Evolutionary conservation across 2,113 vertebrate genomes (phyloP), one percentile per base, ranked within the genome.

Genomic region (Panthera leo): DNA sequence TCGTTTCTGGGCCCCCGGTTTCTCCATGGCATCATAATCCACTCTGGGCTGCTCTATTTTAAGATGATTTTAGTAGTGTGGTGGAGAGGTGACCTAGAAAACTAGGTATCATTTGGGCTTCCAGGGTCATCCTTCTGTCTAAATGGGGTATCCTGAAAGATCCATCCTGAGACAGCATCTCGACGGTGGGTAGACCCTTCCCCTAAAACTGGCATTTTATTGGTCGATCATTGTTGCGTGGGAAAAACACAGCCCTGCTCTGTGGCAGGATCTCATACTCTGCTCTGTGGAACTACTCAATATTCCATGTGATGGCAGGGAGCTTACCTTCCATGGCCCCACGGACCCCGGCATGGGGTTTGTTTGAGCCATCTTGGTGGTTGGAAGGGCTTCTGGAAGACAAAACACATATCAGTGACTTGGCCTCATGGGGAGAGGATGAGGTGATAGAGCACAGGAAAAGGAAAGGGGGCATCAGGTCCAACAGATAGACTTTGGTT

Each of bases 241-340:
- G 71, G 48, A 48, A 48, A 63, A 92, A 39, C 27, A 39, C 34
- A 67, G 25, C 25, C 71, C 55, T 92, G 23, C 86, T 86, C 80
- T 94, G 51, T 29, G 23, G 25, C 55, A 55, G 9, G 16, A 65
- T n/a, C 55, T 90, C 63, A 87, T 5, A 9, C 51, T 4, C 31
- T 93, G 15, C 12, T 39, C 36, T 73, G 36, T 65, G 76, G 29
- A 55, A 79, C 19, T 48, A n/a, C 61, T 96, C 36, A 10, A 19
- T 82, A 96, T 95, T 90, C 31, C 53, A 45, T 21, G 27, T n/a
- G 55, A 45, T 68, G 55, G 78, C 96, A 11, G 5, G 12, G 73
- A 78, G 95, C 98, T 27, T 99, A 99, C 99, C 99, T 99, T 99
- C 99, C 99, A 99, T 55, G 99, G 99, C 98, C 99, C 99, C 98